Evolutionary conservation across 2,797 vertebrate genomes (phyloP), one percentile per base, ranked within the genome.

Genomic region (Aphelocoma californica): DNA sequence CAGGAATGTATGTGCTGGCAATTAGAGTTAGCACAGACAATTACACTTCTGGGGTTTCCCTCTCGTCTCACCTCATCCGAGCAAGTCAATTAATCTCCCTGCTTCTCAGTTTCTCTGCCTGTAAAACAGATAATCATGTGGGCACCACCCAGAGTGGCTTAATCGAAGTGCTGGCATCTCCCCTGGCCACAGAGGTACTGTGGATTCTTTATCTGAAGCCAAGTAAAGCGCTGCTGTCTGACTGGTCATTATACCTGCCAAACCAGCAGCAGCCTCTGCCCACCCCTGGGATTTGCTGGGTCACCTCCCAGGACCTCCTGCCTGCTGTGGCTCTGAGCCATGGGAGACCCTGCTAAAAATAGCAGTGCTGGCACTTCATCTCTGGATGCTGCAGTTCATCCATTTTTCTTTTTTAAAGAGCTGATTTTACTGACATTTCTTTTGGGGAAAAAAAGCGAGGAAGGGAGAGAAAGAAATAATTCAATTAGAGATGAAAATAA

Each of bases 11-110:
- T 28, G 51, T 61, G 47, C 58, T 86, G 56, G 90, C 88, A 91
- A 80, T 92, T 73, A 81, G 73, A 90, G 62, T 54, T 58, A 90
- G 86, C 8, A 1, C 77, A 93, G 80, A 56, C 88, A 92, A 79
- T 92, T 94, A 86, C 7, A 7, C 81, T 79, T 90, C 73, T 90
- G 86, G 83, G 86, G 64, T 81, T 91, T 88, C 78, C 86, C 32
- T 81, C 86, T 65, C 60, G 31, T 66, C 66, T 96, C 93, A 88
- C 83, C 93, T 94, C 81, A 14, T 77, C 84, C 9, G 32, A 93
- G 48, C 67, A 70, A 92, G 86, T 85, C 86, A 85, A 42, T 96
- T 95, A 86, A 93, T 96, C 92, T 94, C 74, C 56, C 78, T 45
- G 74, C 84, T 42, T 90, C 88, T 90, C 24, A 0, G 77, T 77